Evolutionary conservation across 2,888 invertebrate genomes (phyloP).

Genomic region (Troilus luridus): DNA sequence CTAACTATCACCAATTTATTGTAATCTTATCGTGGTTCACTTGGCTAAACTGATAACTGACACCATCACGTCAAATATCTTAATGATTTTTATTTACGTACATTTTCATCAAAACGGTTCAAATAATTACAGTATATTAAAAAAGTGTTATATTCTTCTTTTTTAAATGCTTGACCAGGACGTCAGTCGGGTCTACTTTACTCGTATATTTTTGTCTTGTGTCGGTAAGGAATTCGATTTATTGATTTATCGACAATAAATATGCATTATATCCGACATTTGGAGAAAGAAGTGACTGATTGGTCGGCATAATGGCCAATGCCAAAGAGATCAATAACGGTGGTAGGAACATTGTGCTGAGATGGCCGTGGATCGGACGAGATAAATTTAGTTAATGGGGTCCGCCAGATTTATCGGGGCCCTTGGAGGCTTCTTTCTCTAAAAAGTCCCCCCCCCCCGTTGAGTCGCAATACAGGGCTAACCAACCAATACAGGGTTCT

Average conservation of each 20-base stretch:
- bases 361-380: background rate
- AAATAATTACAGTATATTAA: too few relatives aligned
- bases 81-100: too few relatives aligned
- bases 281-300: background rate
- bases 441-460: background rate
- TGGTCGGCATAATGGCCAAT: background rate
- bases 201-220: too few relatives aligned
- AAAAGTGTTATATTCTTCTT: too few relatives aligned
- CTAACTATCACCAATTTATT: too few relatives aligned
- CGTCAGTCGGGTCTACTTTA: too few relatives aligned
- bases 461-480: background rate
- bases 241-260: background rate
- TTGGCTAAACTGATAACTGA: too few relatives aligned
- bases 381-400: slow-evolving; percentile 15
- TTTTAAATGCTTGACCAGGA: too few relatives aligned
- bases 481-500: background rate
- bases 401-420: background rate
- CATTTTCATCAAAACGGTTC: too few relatives aligned
- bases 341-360: background rate
- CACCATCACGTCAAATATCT: too few relatives aligned
- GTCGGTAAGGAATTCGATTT: background rate
- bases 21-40: too few relatives aligned
- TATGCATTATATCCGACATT: background rate
- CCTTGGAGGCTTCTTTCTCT: background rate
- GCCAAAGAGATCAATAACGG: background rate